A percentile compares a stretch with the other conserved stretches of the same genome.
Conservation (phyloP, 2,888 invertebrate genomes). For the Polymixis flavicincta region DNA sequence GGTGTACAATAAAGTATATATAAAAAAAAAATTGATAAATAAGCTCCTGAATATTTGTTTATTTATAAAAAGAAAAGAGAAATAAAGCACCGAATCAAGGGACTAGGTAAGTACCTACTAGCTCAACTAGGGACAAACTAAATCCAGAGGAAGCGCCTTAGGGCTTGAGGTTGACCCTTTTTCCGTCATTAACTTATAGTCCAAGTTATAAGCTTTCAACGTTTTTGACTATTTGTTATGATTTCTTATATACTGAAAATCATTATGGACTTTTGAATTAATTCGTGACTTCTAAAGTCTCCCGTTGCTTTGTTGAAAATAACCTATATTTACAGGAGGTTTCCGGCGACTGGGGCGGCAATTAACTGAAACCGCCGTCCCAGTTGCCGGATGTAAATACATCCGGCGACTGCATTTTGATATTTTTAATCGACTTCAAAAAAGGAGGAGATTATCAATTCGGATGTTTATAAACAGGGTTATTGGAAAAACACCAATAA, state of each 20-base stretch:
- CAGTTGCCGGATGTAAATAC: no score
- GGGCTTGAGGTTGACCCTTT: conserved; percentile 35
- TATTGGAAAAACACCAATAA: no score
- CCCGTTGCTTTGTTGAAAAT: background rate
- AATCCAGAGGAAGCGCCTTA: conserved; percentile 39
- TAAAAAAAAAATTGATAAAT: no score
- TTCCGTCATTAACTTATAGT: conserved; percentile 5
- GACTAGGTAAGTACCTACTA: conserved; percentile 4
- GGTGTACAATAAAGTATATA: no score
- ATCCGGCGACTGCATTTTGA: no score
- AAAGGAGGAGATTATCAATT: no score
- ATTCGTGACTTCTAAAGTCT: background rate
- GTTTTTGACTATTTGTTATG: background rate
- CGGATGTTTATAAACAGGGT: no score
- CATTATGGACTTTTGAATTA: background rate
- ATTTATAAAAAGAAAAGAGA: conserved; percentile 15
- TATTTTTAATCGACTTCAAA: no score
- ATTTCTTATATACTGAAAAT: background rate
- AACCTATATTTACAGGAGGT: no score
- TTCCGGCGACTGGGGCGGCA: no score
- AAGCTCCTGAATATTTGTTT: conserved; percentile 31
- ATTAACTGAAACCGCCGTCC: no score
- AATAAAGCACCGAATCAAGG: conserved; percentile 26
- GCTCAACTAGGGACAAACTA: conserved; percentile 48
- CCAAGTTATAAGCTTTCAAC: conserved; percentile 17